Percentiles rank a stretch among this genome's conserved stretches.
Evolutionary conservation across 1,140 invertebrate species (phyloP).

Genomic region (Plectrocnemia conspersa): DNA sequence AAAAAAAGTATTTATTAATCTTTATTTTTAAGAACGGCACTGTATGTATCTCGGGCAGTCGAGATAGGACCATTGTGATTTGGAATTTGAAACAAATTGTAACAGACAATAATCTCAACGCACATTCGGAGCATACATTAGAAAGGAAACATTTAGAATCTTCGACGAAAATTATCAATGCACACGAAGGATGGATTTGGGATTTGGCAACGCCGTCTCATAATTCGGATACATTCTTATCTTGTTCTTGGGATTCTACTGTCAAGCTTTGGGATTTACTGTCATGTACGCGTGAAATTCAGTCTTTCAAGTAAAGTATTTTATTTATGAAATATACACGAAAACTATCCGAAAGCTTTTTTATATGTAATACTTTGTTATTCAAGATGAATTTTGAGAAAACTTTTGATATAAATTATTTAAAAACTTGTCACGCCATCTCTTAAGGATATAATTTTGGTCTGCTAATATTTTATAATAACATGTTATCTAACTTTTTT

Average conservation of each 20-base stretch:
- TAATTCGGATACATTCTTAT: conserved; percentile 38
- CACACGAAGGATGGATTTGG: conserved; percentile 50
- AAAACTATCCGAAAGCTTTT: too few relatives aligned
- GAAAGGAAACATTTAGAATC: background rate
- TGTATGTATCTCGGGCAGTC: conserved; percentile 46
- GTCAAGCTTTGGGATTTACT: conserved; percentile 48
- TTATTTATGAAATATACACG: too few relatives aligned
- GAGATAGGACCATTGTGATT: conserved; percentile 37
- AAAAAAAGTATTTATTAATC: conserved; percentile 6
- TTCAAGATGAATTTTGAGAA: too few relatives aligned
- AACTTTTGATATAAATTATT: too few relatives aligned
- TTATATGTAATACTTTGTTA: too few relatives aligned
- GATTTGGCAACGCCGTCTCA: conserved; percentile 42
- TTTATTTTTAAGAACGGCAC: conserved; percentile 42
- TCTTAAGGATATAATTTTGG: too few relatives aligned
- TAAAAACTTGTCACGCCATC: too few relatives aligned
- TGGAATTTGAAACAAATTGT: conserved; percentile 27
- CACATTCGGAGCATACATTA: background rate
- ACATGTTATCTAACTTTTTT: too few relatives aligned
- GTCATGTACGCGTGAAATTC: conserved; percentile 40
- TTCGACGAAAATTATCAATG: conserved; percentile 20
- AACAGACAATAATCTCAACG: background rate
- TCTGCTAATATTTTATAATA: too few relatives aligned
- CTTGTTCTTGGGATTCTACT: conserved; percentile 50
- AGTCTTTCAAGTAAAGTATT: conserved; percentile 46